A percentile compares a stretch with the other conserved stretches of the same genome.
These are phyloP conservation scores for Disparrhopalites patrizii DNA, from an alignment of 2,888 invertebrate genomes.

Conservation along the genomic window DNA sequence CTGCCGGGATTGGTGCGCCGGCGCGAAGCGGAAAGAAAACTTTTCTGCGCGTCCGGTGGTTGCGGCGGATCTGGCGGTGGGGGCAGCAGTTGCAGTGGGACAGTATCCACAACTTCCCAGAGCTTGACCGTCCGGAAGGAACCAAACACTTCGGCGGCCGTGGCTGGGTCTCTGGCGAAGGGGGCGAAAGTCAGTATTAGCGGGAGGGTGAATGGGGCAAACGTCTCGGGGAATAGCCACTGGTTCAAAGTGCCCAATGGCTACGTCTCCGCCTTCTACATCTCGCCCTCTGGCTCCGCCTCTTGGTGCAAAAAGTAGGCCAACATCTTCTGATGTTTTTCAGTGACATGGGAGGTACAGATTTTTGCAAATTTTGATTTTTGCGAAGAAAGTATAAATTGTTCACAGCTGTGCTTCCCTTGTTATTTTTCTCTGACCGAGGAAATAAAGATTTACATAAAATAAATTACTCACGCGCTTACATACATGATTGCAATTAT, in stretches of 20 bases:
- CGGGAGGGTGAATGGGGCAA: constrained; percentile 17
- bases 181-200: constrained; percentile 15
- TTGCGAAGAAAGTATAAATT: no score
- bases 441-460: no score
- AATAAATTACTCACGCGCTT: no score
- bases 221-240: constrained; percentile 26
- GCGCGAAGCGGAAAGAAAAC: constrained; percentile 38
- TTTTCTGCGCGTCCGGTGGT: constrained; percentile 40
- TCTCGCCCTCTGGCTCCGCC: constrained; percentile 24
- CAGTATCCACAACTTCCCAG: constrained; percentile 23
- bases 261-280: constrained; percentile 27
- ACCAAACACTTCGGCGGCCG: constrained; percentile 10
- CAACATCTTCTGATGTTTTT: no score
- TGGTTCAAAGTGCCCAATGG: constrained; percentile 27
- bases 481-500: no score
- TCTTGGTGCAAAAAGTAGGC: no score
- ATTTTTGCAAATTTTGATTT: no score
- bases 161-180: constrained; percentile 13
- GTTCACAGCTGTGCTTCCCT: no score
- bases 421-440: no score
- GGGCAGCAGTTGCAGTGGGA: constrained; percentile 10
- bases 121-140: constrained; percentile 21
- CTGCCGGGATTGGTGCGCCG: constrained; percentile 34
- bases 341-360: no score
- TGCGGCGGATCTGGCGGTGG: constrained; percentile 14